phyloP scores from a whole-genome alignment of 64 coral and sea anemone species.

The Montipora sp. region DNA sequence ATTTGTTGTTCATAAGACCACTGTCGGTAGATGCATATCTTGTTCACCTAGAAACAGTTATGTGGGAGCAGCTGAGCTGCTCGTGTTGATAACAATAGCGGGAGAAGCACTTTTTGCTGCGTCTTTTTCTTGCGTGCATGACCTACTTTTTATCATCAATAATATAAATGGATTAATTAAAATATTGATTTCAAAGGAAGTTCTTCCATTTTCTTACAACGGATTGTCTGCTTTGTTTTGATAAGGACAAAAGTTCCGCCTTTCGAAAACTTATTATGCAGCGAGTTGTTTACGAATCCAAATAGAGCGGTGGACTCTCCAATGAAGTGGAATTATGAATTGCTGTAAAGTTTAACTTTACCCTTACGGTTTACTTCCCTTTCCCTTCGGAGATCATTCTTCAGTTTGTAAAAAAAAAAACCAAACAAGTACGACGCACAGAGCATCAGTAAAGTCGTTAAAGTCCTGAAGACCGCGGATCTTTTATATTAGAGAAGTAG shows the following conservation, averaged over 20 bases:
- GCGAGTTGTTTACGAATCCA: neutral
- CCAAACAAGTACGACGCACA: neutral
- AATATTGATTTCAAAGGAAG: no score
- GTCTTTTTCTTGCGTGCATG: neutral
- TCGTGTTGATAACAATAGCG: neutral
- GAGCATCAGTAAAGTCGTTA: neutral
- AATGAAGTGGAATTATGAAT: neutral
- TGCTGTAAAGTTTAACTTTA: neutral
- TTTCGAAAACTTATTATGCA: neutral
- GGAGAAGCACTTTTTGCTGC: neutral
- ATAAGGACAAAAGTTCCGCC: neutral
- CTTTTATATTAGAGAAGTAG: no score
- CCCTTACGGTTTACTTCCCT: no score
- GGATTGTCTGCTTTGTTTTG: neutral
- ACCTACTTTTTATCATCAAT: neutral
- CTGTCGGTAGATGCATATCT: slow-evolving; percentile 4
- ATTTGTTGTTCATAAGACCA: neutral
- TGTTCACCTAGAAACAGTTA: neutral
- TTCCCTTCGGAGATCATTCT: neutral
- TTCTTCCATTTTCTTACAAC: no score
- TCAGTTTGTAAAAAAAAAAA: neutral
- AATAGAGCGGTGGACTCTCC: neutral
- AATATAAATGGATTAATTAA: no score
- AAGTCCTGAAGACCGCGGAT: neutral
- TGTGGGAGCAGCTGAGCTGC: neutral